These are phyloP conservation scores for Xiphophorus couchianus DNA, from an alignment of 2,113 vertebrate species.

Conservation along the genomic window DNA sequence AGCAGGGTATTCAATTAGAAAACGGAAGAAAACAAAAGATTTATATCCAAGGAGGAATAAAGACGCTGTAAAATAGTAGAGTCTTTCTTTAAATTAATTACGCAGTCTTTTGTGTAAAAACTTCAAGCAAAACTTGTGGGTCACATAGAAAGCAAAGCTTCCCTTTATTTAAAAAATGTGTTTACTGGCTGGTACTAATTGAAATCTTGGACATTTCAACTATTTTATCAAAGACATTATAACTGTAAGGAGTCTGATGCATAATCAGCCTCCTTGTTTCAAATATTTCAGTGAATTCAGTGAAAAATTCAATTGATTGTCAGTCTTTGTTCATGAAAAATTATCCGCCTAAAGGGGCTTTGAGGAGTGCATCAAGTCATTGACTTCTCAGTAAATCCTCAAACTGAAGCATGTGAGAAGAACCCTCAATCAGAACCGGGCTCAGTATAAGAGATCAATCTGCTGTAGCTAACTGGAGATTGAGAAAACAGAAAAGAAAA, in stretches of 20 bases:
- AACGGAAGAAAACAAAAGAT: conserved; percentile 43
- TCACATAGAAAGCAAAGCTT: conserved; percentile 36
- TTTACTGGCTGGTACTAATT: conserved; percentile 26
- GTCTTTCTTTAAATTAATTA: conserved; percentile 10
- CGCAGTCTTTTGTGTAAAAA: conserved; percentile 2
- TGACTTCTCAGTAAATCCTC: too few species aligned
- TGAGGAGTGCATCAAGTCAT: too few species aligned
- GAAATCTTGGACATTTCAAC: conserved; percentile 50
- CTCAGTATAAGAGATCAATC: too few species aligned
- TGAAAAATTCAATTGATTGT: too few species aligned
- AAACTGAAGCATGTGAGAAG: too few species aligned
- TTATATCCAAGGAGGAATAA: conserved; percentile 27
- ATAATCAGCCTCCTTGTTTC: too few species aligned
- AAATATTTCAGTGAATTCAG: too few species aligned
- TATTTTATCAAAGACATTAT: conserved; percentile 17
- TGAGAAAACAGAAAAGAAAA: too few species aligned
- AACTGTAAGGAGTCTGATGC: neutral
- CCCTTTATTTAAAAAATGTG: neutral
- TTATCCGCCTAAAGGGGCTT: too few species aligned
- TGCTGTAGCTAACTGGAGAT: too few species aligned
- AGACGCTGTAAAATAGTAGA: conserved; percentile 9
- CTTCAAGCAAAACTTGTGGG: conserved; percentile 19
- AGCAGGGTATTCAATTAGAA: conserved; percentile 54
- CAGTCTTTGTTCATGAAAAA: too few species aligned
- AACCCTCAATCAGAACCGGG: too few species aligned